Evolutionary conservation across 2,113 vertebrate species (phyloP).

Genomic region (Hippocampus mohnikei): DNA sequence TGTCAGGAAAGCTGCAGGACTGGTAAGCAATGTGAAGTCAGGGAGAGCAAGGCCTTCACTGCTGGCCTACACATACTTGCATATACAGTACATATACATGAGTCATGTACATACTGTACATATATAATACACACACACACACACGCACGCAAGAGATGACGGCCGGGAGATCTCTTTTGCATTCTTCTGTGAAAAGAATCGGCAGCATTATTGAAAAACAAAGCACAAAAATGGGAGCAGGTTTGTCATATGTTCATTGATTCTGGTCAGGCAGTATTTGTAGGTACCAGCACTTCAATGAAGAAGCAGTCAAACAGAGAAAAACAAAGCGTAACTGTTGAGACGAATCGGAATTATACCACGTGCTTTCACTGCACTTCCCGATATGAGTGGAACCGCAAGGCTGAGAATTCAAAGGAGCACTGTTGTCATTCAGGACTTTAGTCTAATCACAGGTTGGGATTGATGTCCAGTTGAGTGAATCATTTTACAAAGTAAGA

Average conservation of each 20-base stretch:
- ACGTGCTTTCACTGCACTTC: slow-evolving; percentile 24
- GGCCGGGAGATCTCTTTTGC: no score
- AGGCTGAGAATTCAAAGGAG: slow-evolving; percentile 29
- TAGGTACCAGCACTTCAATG: slow-evolving; percentile 46
- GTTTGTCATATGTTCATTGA: slow-evolving; percentile 30
- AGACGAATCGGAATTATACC: slow-evolving; percentile 55
- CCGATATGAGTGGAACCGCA: slow-evolving; percentile 33
- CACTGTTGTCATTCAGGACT: slow-evolving; percentile 21
- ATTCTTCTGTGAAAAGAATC: no score
- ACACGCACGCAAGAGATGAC: no score
- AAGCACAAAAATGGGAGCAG: not conserved
- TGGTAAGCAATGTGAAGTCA: no score
- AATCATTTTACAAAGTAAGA: slow-evolving; percentile 12
- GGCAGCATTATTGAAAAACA: slow-evolving; percentile 1
- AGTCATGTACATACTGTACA: no score
- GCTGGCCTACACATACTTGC: no score
- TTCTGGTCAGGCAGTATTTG: slow-evolving; percentile 30
- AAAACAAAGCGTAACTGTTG: slow-evolving; percentile 50
- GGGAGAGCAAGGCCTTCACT: no score
- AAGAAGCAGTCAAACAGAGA: slow-evolving; percentile 54
- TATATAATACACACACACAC: no score
- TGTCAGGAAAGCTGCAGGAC: no score
- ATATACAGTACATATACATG: no score
- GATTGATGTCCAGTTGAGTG: slow-evolving; percentile 32
- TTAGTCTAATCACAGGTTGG: slow-evolving; percentile 40